Percentiles rank a stretch among this genome's conserved stretches.
phyloP scores from a whole-genome alignment of 2,797 vertebrate genomes.

The Sylvia borin region DNA sequence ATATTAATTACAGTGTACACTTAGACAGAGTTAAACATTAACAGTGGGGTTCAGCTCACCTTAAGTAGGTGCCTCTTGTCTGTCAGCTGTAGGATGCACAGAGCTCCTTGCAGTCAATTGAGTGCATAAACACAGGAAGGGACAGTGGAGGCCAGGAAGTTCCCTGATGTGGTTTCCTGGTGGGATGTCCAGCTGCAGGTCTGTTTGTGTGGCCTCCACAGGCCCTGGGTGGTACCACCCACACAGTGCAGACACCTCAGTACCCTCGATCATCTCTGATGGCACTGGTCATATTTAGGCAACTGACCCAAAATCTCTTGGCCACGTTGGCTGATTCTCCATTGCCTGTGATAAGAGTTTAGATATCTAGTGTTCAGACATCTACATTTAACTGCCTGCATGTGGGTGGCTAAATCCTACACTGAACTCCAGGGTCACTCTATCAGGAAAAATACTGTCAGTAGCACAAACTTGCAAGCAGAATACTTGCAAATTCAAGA shows the following conservation, averaged over 20 bases:
- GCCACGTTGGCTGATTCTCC: not conserved
- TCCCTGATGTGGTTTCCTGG: not conserved
- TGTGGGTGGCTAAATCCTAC: not conserved
- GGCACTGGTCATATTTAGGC: not conserved
- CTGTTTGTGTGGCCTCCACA: not conserved
- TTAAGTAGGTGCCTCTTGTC: not conserved
- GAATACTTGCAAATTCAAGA: not conserved
- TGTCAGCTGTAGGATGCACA: not conserved
- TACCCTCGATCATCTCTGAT: not conserved
- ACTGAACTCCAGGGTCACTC: not conserved
- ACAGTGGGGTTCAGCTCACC: not conserved
- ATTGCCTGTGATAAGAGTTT: not conserved
- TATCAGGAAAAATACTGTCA: not conserved
- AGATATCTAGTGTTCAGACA: not conserved
- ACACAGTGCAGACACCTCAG: not conserved
- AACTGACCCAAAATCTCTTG: not conserved
- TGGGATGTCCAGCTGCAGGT: not conserved
- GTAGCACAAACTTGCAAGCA: not conserved
- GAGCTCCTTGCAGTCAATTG: not conserved
- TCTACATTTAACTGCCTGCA: not conserved
- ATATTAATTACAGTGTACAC: not conserved
- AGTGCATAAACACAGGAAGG: not conserved
- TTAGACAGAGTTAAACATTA: not conserved
- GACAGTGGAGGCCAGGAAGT: not conserved
- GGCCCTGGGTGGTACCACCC: rapidly evolving